A percentile compares a stretch with the other conserved stretches of the same genome.
phyloP scores from a whole-genome alignment of 2,888 invertebrate genomes.

The Agriopis leucophaearia region DNA sequence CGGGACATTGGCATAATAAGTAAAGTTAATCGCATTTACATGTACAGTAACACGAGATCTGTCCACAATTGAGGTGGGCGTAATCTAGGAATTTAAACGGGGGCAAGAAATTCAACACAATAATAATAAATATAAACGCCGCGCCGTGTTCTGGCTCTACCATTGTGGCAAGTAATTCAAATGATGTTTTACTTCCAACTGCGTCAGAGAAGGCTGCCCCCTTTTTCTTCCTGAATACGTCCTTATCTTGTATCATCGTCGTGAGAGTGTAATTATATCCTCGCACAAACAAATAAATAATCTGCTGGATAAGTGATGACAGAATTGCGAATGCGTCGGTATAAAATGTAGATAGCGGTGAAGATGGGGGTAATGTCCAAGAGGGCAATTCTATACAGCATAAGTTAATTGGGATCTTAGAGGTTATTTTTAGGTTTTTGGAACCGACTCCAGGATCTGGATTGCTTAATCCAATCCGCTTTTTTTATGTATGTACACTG shows the following conservation, averaged over 20 bases:
- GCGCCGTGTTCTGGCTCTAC: background rate
- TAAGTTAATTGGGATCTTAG: too few relatives aligned
- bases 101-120: background rate
- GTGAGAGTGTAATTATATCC: slow-evolving; percentile 76
- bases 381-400: too few relatives aligned
- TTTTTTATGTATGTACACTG: too few relatives aligned
- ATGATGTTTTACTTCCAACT: background rate
- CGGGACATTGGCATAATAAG: slow-evolving; percentile 61
- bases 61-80: slow-evolving; percentile 47
- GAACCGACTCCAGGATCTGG: too few relatives aligned
- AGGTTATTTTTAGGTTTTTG: too few relatives aligned
- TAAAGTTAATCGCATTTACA: slow-evolving; percentile 71
- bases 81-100: too few relatives aligned
- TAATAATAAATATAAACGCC: too few relatives aligned
- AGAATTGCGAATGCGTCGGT: slow-evolving; percentile 52
- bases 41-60: slow-evolving; percentile 69
- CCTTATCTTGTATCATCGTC: slow-evolving; percentile 33
- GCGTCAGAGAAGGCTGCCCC: background rate
- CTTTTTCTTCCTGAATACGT: background rate
- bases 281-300: slow-evolving; percentile 75
- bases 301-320: slow-evolving; percentile 67
- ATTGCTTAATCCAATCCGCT: too few relatives aligned
- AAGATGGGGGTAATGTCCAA: background rate
- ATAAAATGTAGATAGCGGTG: background rate
- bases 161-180: background rate